Evolutionary conservation across 1,140 invertebrate genomes (phyloP), one percentile per base, ranked within the genome.

Genomic region (Caenorhabditis remanei): DNA sequence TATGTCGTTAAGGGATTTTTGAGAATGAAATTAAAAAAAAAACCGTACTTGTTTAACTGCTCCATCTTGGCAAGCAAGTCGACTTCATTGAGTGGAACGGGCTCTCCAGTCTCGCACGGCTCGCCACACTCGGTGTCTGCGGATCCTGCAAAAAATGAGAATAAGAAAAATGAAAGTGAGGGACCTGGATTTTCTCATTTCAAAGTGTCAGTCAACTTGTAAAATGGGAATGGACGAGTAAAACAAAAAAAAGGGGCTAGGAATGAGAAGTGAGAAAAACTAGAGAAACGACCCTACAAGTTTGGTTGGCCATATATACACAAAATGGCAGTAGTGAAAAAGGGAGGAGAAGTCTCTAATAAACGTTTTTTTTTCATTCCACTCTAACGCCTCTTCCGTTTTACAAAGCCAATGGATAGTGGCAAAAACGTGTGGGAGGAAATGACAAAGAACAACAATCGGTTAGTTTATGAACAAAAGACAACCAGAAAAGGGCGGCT

Each of bases 21-120:
- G 21, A 86, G 19, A 61, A 5, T 48, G 11, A 11, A 85, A 41
- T 24, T 83, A n/a, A 9, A 79, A 14, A 61, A 79, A 41, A 71
- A 88, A 88, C 58, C 90, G 3, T 41, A 91, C 90, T 85, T 88
- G 83, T 92, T 92, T n/a, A 92, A 82, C 83, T 92, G 90, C 83
- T 92, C 91, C 91, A 92, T 92, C 89, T 92, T 92, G 71, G 75
- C 79, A 21, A 92, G 88, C 13, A 92, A 43, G 24, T 86, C 83
- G 48, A 89, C 85, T 56, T 91, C 85, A 87, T 91, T 91, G 46
- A 85, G 50, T 32, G 84, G 85, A 16, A 65, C 46, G 9, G 90
- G 90, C 0, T 90, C 91, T 67, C 87, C 83, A 41, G 90, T 91
- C 65, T 91, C 90, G 71, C 90, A 90, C 71, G 71, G 71, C 71